These are phyloP conservation scores for Trididemnum clinides DNA, from an alignment of 23 tunicate genomes.

Conservation along the genomic window DNA sequence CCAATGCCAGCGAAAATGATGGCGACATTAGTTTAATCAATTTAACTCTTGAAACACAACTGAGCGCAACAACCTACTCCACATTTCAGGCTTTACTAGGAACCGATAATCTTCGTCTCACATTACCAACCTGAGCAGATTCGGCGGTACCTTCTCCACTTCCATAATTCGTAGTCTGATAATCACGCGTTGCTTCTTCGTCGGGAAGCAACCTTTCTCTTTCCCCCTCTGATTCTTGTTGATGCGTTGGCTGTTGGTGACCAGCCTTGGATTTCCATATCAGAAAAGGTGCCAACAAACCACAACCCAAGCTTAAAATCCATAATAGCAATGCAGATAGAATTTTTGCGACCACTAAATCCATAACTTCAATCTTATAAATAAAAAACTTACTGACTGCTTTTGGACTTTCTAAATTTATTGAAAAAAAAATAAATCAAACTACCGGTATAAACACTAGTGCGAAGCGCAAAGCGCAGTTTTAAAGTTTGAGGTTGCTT, in stretches of 20 bases:
- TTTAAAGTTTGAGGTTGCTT: too few relatives aligned
- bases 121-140: not conserved
- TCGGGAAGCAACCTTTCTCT: conserved; percentile 26
- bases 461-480: too few relatives aligned
- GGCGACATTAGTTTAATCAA: too few relatives aligned
- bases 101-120: too few relatives aligned
- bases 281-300: conserved; percentile 49
- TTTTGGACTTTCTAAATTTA: not conserved
- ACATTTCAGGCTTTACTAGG: too few relatives aligned
- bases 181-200: not conserved
- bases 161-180: not conserved
- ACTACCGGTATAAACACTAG: too few relatives aligned
- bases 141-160: not conserved
- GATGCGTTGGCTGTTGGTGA: not conserved
- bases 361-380: conserved; percentile 25
- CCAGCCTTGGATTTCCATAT: conserved; percentile 25
- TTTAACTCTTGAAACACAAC: too few relatives aligned
- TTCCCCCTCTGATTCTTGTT: not conserved
- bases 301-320: conserved; percentile 63
- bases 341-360: conserved; percentile 36
- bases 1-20: too few relatives aligned
- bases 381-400: not conserved
- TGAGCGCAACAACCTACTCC: too few relatives aligned
- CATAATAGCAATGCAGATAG: conserved; percentile 54
- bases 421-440: not conserved